Evolutionary conservation across 2,113 vertebrate species (phyloP), one percentile per base, ranked within the genome.

Genomic region (Urocitellus parryii): DNA sequence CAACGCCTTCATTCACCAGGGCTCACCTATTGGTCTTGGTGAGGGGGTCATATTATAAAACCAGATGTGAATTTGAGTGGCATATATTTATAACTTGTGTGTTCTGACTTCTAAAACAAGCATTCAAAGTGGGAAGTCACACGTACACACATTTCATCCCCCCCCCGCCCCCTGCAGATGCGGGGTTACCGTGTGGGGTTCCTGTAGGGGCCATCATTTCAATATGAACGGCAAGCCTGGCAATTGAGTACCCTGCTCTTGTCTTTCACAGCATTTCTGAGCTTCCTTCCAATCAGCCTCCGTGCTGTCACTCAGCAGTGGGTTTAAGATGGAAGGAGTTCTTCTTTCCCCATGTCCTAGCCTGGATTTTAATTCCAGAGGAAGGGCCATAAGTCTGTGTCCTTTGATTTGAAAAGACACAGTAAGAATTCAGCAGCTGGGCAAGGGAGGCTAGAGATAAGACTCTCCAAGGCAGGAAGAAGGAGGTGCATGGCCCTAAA

Each of bases 391-490:
- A 97, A 96, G 87, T 89, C 70, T 16, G 29, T 86, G 45, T 94
- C 56, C 27, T 96, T 95, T 8, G 14, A 34, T 96, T 89, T 97
- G 97, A 97, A 97, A 67, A 96, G 72, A 27, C 13, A 80, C 74
- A 58, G 39, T 79, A 63, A 74, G 88, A 92, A 96, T 88, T 91
- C 51, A 82, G 32, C 1, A 56, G 18, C 70, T 0, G 0, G 7
- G 1, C 45, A 73, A 96, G 86, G 67, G 89, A 91, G 4, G 72
- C 51, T n/a, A 61, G 58, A 96, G 77, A 95, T 80, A 88, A 94
- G 76, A 5, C 18, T 74, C 93, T 83, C 32, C 8, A 5, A 70
- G 74, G 72, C 27, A 42, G 87, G 76, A 94, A 91, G 45, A 24
- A 45, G 9, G 63, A 73, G n/a, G 4, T 8, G 0, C 37, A 3